Evolutionary conservation across 2,113 vertebrate genomes (phyloP).

Genomic region (Recurvirostra avosetta): DNA sequence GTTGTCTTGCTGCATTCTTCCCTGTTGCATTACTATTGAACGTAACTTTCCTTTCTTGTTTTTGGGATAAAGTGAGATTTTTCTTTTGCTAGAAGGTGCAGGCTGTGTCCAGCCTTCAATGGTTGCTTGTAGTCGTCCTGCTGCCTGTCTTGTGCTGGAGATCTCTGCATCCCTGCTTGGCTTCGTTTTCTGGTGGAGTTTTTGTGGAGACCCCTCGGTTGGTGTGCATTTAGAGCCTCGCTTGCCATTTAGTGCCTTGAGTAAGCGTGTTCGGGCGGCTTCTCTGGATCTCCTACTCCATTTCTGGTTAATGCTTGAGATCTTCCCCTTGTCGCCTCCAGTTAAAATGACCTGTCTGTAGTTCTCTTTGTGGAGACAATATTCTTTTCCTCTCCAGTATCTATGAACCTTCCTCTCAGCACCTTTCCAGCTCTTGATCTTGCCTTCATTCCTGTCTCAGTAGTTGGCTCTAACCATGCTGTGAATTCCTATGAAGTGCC

Average conservation of each 20-base stretch:
- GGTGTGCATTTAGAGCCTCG: neutral
- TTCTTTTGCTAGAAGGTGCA: neutral
- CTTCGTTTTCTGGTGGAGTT: neutral
- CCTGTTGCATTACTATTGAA: neutral
- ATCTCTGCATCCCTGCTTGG: neutral
- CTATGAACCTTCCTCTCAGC: neutral
- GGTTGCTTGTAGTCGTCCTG: neutral
- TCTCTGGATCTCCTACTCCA: neutral
- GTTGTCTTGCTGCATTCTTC: neutral
- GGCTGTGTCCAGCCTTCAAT: neutral
- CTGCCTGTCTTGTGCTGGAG: neutral
- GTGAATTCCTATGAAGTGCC: neutral
- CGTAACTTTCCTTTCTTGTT: neutral
- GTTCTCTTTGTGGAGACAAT: neutral
- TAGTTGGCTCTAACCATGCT: fast-evolving
- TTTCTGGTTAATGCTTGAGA: neutral
- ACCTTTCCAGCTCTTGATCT: neutral
- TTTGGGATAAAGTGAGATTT: neutral
- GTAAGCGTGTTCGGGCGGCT: neutral
- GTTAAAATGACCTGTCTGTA: neutral
- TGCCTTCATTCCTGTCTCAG: neutral
- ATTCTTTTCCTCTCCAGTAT: neutral
- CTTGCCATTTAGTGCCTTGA: neutral
- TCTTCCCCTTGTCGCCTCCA: neutral
- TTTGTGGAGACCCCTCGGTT: neutral